These are phyloP conservation scores for Silvanus unidentatus DNA, from an alignment of 2,888 invertebrate species.

Conservation along the genomic window DNA sequence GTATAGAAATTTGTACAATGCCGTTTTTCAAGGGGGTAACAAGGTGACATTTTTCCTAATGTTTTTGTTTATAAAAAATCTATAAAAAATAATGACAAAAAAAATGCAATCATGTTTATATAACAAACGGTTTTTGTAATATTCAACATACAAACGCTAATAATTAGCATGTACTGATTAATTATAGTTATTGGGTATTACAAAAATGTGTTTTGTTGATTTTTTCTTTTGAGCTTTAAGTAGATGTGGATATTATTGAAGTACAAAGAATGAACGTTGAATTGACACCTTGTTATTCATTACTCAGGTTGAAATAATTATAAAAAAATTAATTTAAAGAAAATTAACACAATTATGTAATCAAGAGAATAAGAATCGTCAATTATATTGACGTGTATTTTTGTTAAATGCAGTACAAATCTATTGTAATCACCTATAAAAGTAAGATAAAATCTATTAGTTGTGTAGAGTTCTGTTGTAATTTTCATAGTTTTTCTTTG, in stretches of 20 bases:
- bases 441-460: too few species aligned
- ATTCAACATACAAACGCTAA: neutral
- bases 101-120: too few species aligned
- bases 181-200: constrained; percentile 4
- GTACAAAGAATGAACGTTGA: constrained; percentile 1
- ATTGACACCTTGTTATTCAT: constrained; percentile 5
- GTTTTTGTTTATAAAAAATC: neutral
- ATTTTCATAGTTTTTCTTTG: too few species aligned
- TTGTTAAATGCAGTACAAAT: constrained; percentile 47
- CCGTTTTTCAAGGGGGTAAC: constrained; percentile 11
- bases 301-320: constrained; percentile 12
- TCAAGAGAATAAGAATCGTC: constrained; percentile 27
- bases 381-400: constrained; percentile 41
- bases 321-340: constrained; percentile 12
- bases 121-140: neutral
- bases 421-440: constrained; percentile 28
- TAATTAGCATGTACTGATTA: constrained; percentile 29
- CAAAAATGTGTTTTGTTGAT: too few species aligned
- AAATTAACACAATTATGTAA: neutral
- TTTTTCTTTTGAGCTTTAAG: constrained; percentile 10
- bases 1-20: constrained; percentile 16
- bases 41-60: constrained; percentile 23
- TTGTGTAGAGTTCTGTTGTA: neutral
- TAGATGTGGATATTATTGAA: too few species aligned
- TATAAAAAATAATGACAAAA: neutral